phyloP scores from a whole-genome alignment of 2,888 invertebrate species.

The Brachynemurus nebulosus region DNA sequence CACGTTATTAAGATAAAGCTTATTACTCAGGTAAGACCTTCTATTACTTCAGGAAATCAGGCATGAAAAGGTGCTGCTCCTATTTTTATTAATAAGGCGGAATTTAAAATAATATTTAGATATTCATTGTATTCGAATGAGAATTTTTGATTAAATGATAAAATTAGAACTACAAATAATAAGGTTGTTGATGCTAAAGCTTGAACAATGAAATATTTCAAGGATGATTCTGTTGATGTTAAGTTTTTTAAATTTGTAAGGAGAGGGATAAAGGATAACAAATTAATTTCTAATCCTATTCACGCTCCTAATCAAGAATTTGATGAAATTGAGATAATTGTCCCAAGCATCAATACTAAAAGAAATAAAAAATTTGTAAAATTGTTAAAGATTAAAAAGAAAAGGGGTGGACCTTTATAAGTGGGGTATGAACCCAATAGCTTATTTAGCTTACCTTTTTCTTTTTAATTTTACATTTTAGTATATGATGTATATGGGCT shows the following conservation, averaged over 20 bases:
- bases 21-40: slow-evolving; percentile 42
- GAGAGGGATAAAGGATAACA: slow-evolving; percentile 44
- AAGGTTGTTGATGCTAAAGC: slow-evolving; percentile 41
- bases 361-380: slow-evolving; percentile 38
- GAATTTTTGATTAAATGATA: slow-evolving; percentile 13
- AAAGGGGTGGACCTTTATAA: slow-evolving; percentile 34
- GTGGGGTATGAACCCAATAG: slow-evolving; percentile 35
- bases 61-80: slow-evolving; percentile 43
- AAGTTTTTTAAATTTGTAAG: slow-evolving; percentile 37
- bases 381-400: slow-evolving; percentile 37
- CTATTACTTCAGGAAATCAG: too few relatives aligned
- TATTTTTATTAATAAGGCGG: slow-evolving; percentile 38
- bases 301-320: slow-evolving; percentile 36
- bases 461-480: slow-evolving; percentile 33
- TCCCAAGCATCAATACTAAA: slow-evolving; percentile 32
- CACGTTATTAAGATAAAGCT: slow-evolving; percentile 42
- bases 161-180: slow-evolving; percentile 29
- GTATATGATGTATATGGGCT: slow-evolving; percentile 47
- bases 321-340: slow-evolving; percentile 36
- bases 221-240: too few relatives aligned
- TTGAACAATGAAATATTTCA: too few relatives aligned
- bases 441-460: slow-evolving; percentile 40
- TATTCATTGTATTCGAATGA: too few relatives aligned
- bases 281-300: slow-evolving; percentile 50
- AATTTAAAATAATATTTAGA: slow-evolving; percentile 20